Conservation (phyloP, 2,797 vertebrate genomes). For the Premnoplex brunnescens region DNA sequence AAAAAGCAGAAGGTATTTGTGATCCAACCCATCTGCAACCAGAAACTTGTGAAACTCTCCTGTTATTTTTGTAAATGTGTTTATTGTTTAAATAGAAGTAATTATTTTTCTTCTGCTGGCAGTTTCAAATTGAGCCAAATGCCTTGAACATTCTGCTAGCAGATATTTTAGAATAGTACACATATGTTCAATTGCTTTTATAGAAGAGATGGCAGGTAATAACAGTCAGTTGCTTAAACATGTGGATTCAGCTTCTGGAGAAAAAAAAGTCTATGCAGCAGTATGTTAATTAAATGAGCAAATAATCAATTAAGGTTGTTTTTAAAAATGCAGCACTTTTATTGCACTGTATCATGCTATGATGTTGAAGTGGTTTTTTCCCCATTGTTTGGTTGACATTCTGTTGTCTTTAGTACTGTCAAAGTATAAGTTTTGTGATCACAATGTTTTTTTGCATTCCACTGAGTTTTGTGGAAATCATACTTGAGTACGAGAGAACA, state of each 20-base stretch:
- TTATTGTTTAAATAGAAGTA: slow-evolving; percentile 66
- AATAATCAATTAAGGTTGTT: background rate
- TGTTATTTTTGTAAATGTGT: slow-evolving; percentile 54
- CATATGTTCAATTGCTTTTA: slow-evolving; percentile 62
- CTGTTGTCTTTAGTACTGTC: background rate
- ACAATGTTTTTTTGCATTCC: background rate
- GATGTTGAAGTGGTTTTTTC: background rate
- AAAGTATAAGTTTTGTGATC: background rate
- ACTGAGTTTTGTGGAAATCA: background rate
- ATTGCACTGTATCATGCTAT: background rate
- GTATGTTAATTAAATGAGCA: background rate
- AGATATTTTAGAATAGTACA: slow-evolving; percentile 44
- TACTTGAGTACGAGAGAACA: background rate
- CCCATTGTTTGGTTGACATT: background rate
- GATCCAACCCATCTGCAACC: slow-evolving; percentile 42
- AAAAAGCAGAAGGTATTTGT: slow-evolving; percentile 41
- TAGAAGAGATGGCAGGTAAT: slow-evolving; percentile 31
- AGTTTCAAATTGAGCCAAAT: slow-evolving; percentile 50
- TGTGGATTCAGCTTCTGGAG: slow-evolving; percentile 6
- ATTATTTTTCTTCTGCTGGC: slow-evolving; percentile 55
- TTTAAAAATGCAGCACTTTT: background rate
- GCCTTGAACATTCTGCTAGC: slow-evolving; percentile 42
- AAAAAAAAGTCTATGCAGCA: background rate
- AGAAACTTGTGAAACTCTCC: slow-evolving; percentile 33
- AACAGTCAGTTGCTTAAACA: background rate